Percentiles rank a stretch among this genome's conserved stretches.
phyloP scores from a whole-genome alignment of 2,888 invertebrate genomes.

The Zhuqinia jingwanae region DNA sequence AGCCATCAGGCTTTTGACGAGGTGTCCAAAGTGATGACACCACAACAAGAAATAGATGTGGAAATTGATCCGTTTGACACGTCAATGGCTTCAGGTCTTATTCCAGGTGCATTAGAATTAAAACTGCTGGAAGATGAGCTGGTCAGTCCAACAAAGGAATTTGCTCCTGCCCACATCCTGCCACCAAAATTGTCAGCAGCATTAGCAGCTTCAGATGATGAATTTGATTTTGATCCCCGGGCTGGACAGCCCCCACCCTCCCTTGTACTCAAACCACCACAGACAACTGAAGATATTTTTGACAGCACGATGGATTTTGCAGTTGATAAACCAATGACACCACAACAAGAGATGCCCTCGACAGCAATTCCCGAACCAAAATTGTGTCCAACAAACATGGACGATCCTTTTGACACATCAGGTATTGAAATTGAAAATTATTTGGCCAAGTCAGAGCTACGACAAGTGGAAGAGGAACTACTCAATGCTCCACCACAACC shows the following conservation, averaged over 20 bases:
- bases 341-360: constrained; percentile 79
- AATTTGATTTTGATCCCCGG: constrained; percentile 90
- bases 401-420: constrained; percentile 88
- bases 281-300: constrained; percentile 69
- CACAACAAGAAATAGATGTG: constrained; percentile 80
- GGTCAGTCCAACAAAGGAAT: constrained; percentile 76
- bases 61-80: constrained; percentile 92
- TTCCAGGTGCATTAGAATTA: constrained; percentile 89
- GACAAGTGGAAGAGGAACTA: constrained; percentile 84
- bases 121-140: constrained; percentile 88
- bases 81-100: constrained; percentile 85
- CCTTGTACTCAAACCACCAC: constrained; percentile 10
- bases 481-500: constrained; percentile 84
- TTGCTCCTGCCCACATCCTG: background rate
- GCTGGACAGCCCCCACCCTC: constrained; percentile 81
- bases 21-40: constrained; percentile 68
- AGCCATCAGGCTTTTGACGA: constrained; percentile 11
- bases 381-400: constrained; percentile 46
- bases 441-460: constrained; percentile 83
- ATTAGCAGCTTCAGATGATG: constrained; percentile 19
- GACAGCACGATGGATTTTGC: constrained; percentile 61
- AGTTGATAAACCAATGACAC: constrained; percentile 69
- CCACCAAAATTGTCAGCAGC: background rate
- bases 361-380: constrained; percentile 82
- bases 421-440: constrained; percentile 65